A percentile compares a stretch with the other conserved stretches of the same genome.
phyloP scores from a whole-genome alignment of 30 jellyfish, hydroid and myxozoan species.

The Hydractinia symbiolongicarpus region DNA sequence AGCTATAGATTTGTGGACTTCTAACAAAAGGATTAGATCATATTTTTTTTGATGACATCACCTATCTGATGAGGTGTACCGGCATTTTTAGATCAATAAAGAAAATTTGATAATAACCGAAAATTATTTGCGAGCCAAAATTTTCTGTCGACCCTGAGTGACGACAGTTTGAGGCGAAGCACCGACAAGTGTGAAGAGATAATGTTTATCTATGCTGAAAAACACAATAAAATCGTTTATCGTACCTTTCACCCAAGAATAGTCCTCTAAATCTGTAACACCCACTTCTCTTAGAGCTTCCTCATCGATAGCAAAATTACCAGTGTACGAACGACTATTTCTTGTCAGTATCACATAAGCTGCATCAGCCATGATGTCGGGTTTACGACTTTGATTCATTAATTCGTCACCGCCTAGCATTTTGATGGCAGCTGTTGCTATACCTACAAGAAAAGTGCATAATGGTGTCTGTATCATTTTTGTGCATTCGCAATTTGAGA shows the following conservation, averaged over 20 bases:
- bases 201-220: not conserved
- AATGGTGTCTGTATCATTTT: no score
- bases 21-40: no score
- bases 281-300: slow-evolving; percentile 79
- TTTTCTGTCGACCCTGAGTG: not conserved
- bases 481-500: no score
- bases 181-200: not conserved
- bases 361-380: slow-evolving; percentile 98
- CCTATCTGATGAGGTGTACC: no score
- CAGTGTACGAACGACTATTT: slow-evolving; percentile 74
- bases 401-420: slow-evolving; percentile 75
- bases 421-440: slow-evolving; percentile 91
- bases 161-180: not conserved
- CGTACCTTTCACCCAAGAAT: slow-evolving; percentile 71
- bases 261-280: slow-evolving; percentile 36
- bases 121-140: not conserved
- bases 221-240: not conserved
- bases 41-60: no score
- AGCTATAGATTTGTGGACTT: no score
- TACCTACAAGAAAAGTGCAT: slow-evolving; percentile 33
- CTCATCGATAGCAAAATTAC: slow-evolving; percentile 85
- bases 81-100: no score
- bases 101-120: no score
- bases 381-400: slow-evolving; percentile 56
- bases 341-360: slow-evolving; percentile 64